Conservation (phyloP, 1,140 invertebrate genomes). For the Coelopa frigida region DNA sequence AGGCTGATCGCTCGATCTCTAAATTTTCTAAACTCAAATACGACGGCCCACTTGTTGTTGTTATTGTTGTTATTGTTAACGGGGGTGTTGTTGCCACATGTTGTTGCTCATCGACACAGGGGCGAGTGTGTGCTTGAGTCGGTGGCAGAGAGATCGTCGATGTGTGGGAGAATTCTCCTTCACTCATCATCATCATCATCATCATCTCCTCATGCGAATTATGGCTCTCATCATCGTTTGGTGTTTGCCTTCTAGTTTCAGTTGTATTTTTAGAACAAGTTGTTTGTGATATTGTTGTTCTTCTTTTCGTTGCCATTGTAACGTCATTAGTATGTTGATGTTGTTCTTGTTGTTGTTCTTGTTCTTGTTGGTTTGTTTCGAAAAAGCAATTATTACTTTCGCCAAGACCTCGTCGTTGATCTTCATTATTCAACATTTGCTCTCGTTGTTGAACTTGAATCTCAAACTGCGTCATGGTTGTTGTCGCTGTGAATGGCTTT, state of each 20-base stretch:
- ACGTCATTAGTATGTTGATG: background rate
- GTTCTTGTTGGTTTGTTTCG: background rate
- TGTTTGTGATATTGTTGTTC: constrained; percentile 2
- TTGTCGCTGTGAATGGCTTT: background rate
- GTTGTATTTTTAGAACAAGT: no score
- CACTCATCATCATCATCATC: no score
- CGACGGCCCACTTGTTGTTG: constrained; percentile 3
- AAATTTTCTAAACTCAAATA: constrained; percentile 8
- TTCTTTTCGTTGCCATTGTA: constrained; percentile 2
- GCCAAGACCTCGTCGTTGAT: background rate
- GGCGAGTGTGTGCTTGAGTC: no score
- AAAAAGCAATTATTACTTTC: no score
- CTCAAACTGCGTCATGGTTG: constrained; percentile 4
- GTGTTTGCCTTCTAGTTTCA: no score
- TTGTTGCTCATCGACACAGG: constrained; percentile 3
- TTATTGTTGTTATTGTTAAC: background rate
- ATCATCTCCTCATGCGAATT: no score
- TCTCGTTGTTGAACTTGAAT: background rate
- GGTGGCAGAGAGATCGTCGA: no score
- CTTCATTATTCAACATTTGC: background rate
- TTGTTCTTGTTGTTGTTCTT: background rate
- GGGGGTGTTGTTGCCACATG: constrained; percentile 7
- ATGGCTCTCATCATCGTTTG: no score
- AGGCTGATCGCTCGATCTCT: constrained; percentile 1
- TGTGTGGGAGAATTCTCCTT: no score